phyloP scores from a whole-genome alignment of 2,888 invertebrate genomes.

The Lasioglossum oenotherae region DNA sequence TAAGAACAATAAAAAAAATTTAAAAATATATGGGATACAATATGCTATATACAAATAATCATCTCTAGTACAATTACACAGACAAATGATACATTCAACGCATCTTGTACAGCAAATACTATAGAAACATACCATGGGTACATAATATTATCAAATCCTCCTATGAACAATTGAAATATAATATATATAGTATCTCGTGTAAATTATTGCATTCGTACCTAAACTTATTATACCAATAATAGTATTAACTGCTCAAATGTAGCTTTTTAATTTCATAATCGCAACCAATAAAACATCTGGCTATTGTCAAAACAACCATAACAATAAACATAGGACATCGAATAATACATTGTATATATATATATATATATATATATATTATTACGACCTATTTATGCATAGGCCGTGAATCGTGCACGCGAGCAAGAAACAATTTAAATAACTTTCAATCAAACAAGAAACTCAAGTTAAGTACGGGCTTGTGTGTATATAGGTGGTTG shows the following conservation, averaged over 20 bases:
- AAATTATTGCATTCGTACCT: slow-evolving; percentile 27
- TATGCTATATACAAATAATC: slow-evolving; percentile 29
- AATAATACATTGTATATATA: neutral
- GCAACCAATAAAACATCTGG: slow-evolving; percentile 17
- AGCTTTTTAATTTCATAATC: slow-evolving; percentile 15
- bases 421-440: neutral
- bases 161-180: slow-evolving; percentile 31
- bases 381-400: neutral
- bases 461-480: neutral
- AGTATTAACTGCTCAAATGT: slow-evolving; percentile 36
- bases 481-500: neutral
- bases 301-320: slow-evolving; percentile 7
- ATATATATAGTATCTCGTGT: neutral
- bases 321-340: slow-evolving; percentile 10
- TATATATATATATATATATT: neutral
- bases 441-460: neutral
- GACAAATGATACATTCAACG: slow-evolving; percentile 20
- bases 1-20: slow-evolving; percentile 16
- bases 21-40: slow-evolving; percentile 23
- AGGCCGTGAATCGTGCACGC: slow-evolving; percentile 47
- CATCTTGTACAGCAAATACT: slow-evolving; percentile 24
- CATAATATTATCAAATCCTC: slow-evolving; percentile 25
- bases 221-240: slow-evolving; percentile 19
- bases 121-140: slow-evolving; percentile 16
- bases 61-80: neutral